Conservation (phyloP, 2,113 vertebrate genomes). For the Paramormyrops kingsleyae region DNA sequence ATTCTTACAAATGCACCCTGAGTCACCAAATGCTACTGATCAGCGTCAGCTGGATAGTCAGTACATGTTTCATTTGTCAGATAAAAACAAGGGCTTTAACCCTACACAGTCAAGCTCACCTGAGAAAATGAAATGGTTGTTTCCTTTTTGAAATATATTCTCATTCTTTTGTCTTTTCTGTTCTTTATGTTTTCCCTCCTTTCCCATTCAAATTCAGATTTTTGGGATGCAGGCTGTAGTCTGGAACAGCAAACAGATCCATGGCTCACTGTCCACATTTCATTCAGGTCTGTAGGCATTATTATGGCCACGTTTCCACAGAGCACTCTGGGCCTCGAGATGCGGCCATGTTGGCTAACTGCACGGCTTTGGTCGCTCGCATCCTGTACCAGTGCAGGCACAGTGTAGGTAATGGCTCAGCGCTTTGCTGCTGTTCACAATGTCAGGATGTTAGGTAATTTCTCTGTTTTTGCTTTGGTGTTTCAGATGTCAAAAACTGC, state of each 20-base stretch:
- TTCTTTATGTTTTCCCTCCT: neutral
- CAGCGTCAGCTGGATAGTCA: neutral
- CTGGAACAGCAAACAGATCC: neutral
- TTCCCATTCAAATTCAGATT: too few relatives aligned
- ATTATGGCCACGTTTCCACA: neutral
- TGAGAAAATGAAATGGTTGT: neutral
- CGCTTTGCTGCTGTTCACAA: neutral
- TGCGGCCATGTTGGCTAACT: neutral
- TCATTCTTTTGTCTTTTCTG: neutral
- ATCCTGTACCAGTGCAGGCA: neutral
- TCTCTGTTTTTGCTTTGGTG: neutral
- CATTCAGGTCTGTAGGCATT: neutral
- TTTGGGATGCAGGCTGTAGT: neutral
- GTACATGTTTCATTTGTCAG: neutral
- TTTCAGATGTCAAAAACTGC: neutral
- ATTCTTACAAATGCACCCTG: constrained; percentile 8
- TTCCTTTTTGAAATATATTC: neutral
- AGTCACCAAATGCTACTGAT: neutral
- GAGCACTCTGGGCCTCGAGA: neutral
- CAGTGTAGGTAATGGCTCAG: neutral
- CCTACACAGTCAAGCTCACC: neutral
- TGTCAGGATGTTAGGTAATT: neutral
- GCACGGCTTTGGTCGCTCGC: neutral
- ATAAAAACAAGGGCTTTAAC: neutral
- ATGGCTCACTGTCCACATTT: neutral